A percentile compares a stretch with the other conserved stretches of the same genome.
Evolutionary conservation across 2,888 invertebrate genomes (phyloP).

Genomic region (Thelaira solivaga): DNA sequence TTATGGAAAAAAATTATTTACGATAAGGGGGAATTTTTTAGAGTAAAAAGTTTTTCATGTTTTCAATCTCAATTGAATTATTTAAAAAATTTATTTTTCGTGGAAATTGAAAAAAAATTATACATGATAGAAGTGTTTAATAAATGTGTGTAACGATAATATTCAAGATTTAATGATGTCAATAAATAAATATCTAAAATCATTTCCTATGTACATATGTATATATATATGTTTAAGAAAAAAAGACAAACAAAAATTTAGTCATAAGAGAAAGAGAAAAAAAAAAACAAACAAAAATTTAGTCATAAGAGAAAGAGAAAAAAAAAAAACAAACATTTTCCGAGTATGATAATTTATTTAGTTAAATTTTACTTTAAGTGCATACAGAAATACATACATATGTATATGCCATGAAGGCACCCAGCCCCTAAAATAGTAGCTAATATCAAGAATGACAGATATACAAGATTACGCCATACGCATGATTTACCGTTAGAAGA

Average conservation of each 20-base stretch:
- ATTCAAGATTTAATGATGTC: not conserved
- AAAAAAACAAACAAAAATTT: conserved; percentile 5
- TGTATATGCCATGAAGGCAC: not conserved
- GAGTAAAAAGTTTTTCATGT: too few relatives aligned
- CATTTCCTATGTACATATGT: too few relatives aligned
- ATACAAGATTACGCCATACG: too few relatives aligned
- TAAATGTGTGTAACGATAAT: not conserved
- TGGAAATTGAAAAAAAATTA: too few relatives aligned
- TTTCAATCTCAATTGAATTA: too few relatives aligned
- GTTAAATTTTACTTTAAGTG: conserved; percentile 27
- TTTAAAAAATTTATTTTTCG: too few relatives aligned
- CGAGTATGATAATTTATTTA: conserved; percentile 17
- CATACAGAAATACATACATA: conserved; percentile 10
- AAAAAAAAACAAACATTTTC: conserved; percentile 3
- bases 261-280: not conserved
- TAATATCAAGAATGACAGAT: too few relatives aligned
- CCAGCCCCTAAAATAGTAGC: conserved; percentile 37
- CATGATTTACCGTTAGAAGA: too few relatives aligned
- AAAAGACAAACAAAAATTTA: not conserved
- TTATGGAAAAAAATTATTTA: too few relatives aligned
- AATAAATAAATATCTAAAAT: not conserved
- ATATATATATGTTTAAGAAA: not conserved
- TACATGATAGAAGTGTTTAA: too few relatives aligned
- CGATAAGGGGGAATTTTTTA: too few relatives aligned
- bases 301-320: not conserved